Evolutionary conservation across 1,140 invertebrate species (phyloP).

Genomic region (Nasonia longicornis): DNA sequence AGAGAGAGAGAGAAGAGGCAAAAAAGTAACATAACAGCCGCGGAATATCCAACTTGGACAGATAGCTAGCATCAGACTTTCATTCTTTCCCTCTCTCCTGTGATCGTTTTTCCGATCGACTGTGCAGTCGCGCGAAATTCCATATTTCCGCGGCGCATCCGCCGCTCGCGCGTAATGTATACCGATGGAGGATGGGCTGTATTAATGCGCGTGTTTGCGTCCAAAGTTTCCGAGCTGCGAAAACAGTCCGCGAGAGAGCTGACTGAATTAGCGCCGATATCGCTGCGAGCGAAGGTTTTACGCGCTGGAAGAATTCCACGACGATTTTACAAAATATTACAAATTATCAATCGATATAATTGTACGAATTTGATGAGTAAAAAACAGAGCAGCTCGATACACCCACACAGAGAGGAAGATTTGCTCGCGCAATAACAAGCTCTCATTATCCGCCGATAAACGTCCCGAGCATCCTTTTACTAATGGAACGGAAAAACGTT

Average conservation of each 20-base stretch:
- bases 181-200: neutral
- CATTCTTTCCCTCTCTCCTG: neutral
- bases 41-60: neutral
- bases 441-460: too few relatives aligned
- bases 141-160: neutral
- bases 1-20: neutral
- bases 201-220: neutral
- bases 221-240: neutral
- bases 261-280: neutral
- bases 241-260: neutral
- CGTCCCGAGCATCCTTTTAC: neutral
- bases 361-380: too few relatives aligned
- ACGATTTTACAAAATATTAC: too few relatives aligned
- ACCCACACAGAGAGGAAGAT: too few relatives aligned
- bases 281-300: neutral
- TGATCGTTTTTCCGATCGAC: conserved; percentile 2
- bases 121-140: conserved; percentile 2
- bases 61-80: neutral
- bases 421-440: too few relatives aligned
- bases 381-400: too few relatives aligned
- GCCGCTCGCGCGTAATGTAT: neutral
- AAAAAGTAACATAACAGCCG: neutral
- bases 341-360: too few relatives aligned
- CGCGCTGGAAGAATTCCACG: too few relatives aligned
- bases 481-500: neutral